Evolutionary conservation across 2,888 invertebrate genomes (phyloP), one percentile per base, ranked within the genome.

Genomic region (Acrocyrtus sp.): DNA sequence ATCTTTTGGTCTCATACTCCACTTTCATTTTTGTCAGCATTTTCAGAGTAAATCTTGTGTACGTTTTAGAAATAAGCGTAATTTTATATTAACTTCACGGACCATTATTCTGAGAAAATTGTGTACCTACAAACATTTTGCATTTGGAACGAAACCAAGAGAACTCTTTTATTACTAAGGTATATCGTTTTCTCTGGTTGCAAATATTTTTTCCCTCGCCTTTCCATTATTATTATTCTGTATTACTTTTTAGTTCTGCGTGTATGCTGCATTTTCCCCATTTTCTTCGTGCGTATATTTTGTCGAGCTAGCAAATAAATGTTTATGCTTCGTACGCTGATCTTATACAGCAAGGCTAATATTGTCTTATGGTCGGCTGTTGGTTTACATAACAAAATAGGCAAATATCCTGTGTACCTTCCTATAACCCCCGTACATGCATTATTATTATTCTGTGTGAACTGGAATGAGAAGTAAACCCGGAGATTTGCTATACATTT

Each of bases 131-230:
- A 21, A 43, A 47, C 34, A 50, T 39, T 61, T 50, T 48, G 34
- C n/a, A 22, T 26, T 58, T 58, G 43, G 24, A 47, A 10, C n/a
- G 22, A 15, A 41, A 24, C 10, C n/a, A 54, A 54, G 34, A 58
- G 22, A 19, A 15, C 1, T 58, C 43, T 41, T 41, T 6, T 5
- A 10, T 26, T 58, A n/a, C 17, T n/a, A 47, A 47, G 8, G n/a
- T n/a, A n/a, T n/a, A 45, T 39, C 61, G 50, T 62, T 62, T 62
- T 51, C 62, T 62, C 62, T 62, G 62, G 62, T 62, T 51, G 39
- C 50, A 24, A 1, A 51, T 50, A 15, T 60, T 47, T 47, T 47
- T 47, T 27, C n/a, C 21, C 21, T 58, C 29, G 53, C 29, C 21
- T n/a, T n/a, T n/a, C n/a, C n/a, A n/a, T n/a, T n/a, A n/a, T n/a